phyloP scores from a whole-genome alignment of 2,113 vertebrate genomes.

The Pseudorectes ferrugineus region DNA sequence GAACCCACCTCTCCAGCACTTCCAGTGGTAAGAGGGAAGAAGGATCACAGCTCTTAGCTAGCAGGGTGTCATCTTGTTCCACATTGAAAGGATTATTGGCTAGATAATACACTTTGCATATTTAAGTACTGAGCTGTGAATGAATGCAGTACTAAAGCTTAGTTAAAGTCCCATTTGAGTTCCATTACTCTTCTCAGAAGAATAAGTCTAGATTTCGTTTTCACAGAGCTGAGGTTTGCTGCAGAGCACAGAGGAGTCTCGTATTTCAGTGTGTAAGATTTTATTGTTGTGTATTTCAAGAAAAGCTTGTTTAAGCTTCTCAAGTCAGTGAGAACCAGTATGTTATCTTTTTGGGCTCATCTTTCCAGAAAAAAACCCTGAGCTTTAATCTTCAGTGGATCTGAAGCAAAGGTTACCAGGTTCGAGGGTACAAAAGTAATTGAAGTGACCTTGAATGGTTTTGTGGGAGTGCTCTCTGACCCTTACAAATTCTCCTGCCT shows the following conservation, averaged over 20 bases:
- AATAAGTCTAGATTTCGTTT: background rate
- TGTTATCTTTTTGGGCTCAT: background rate
- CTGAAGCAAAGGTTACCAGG: background rate
- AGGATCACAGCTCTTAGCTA: background rate
- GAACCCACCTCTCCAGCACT: background rate
- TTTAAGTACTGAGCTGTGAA: background rate
- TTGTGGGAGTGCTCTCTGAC: background rate
- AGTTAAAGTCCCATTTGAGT: background rate
- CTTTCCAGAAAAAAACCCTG: background rate
- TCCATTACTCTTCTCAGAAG: background rate
- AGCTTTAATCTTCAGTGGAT: background rate
- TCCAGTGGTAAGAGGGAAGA: background rate
- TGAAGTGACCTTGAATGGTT: background rate
- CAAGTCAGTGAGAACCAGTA: background rate
- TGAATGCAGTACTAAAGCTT: background rate
- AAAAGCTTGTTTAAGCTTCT: background rate
- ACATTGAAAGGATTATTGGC: background rate
- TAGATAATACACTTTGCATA: background rate
- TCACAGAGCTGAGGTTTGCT: background rate
- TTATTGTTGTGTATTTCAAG: background rate
- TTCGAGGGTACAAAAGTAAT: background rate
- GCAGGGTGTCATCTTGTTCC: background rate
- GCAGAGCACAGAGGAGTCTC: background rate
- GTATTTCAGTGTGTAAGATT: background rate
- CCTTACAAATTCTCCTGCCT: background rate